Base-by-base conservation (phyloP, 2,113 vertebrate genomes). In the Daboia siamensis region DNA sequence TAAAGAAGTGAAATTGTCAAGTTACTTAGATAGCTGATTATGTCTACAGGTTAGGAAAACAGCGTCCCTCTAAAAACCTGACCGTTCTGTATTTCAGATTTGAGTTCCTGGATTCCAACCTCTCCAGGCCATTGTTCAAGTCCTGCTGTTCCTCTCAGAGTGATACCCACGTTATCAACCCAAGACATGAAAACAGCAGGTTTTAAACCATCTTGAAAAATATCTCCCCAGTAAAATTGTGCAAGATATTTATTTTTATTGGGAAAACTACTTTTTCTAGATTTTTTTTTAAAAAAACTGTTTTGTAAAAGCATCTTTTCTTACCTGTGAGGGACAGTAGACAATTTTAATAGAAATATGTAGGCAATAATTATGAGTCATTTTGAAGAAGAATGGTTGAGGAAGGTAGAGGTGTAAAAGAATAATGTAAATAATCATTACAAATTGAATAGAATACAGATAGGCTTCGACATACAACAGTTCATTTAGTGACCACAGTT, bases 181-280 rank as follows among this genome's bases (percentile, higher is more conserved):
- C 97, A 97, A 93, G 99, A 99, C 97, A 99, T 99, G 99, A 99
- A 98, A 97, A 98, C 97, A 10, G 98, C 98, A 94, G 99, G 99
- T 88, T 89, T 48, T 80, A 87, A 33, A 61, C 0, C 3, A 5
- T 23, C 84, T 13, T 57, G 59, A n/a, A 56, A 80, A 87, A 51
- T 90, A 89, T 92, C 17, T 80, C 26, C 33, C 4, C 9, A n/a
- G 3, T 85, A n/a, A 56, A 69, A 24, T 61, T 20, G 44, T 5
- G 4, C 54, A 23, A 11, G 1, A 33, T 8, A 61, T 90, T 93
- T 3, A 0, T 17, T 93, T 94, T 92, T 87, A 51, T n/a, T 12
- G 12, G 17, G 56, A 51, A 1, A 48, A 8, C 3, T 39, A 56
- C 46, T 86, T 91, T 56, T 94, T 8, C 11, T 0, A 6, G n/a